phyloP scores from a whole-genome alignment of 2,888 invertebrate species.

The Clitarchus hookeri region DNA sequence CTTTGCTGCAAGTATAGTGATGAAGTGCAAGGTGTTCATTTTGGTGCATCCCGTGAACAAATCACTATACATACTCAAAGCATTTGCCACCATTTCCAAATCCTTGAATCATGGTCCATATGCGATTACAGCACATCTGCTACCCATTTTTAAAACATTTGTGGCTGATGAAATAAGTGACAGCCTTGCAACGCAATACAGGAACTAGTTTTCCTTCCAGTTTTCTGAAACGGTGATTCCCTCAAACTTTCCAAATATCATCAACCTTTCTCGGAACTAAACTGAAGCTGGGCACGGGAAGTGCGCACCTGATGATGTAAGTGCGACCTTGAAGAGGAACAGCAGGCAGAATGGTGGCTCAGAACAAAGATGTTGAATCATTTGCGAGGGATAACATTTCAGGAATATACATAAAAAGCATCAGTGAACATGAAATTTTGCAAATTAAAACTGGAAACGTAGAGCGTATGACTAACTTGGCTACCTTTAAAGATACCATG shows the following conservation, averaged over 20 bases:
- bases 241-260: neutral
- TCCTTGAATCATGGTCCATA: neutral
- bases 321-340: neutral
- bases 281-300: neutral
- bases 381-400: neutral
- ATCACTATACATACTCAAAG: neutral
- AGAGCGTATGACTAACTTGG: neutral
- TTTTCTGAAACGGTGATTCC: neutral
- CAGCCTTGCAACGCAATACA: neutral
- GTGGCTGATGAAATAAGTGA: neutral
- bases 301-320: neutral
- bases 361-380: neutral
- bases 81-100: neutral
- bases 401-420: constrained; percentile 1
- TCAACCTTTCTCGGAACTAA: neutral
- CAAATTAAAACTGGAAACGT: neutral
- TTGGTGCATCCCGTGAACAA: neutral
- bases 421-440: neutral
- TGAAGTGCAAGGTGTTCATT: constrained; percentile 2
- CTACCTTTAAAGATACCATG: neutral
- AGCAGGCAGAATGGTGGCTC: neutral
- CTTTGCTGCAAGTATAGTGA: neutral
- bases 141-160: neutral
- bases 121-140: neutral
- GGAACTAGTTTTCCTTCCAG: neutral